These are phyloP conservation scores for Amphilophus citrinellus DNA, from an alignment of 2,113 vertebrate genomes.

Conservation along the genomic window DNA sequence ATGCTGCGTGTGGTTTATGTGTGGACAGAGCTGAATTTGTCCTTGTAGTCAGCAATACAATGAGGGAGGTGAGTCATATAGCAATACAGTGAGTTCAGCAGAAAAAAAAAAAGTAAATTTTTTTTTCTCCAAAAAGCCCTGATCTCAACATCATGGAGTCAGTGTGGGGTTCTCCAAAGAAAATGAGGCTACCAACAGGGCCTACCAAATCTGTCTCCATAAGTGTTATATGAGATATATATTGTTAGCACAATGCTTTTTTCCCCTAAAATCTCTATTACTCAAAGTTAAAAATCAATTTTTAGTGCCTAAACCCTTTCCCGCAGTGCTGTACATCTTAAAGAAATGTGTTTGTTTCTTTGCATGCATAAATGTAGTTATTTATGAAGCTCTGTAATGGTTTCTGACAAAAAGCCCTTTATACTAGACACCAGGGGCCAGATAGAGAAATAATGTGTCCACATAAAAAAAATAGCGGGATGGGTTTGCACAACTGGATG, in stretches of 20 bases:
- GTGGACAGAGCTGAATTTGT: not conserved
- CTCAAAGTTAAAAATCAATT: not conserved
- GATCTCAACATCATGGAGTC: not conserved
- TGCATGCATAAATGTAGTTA: not conserved
- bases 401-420: conserved; percentile 26
- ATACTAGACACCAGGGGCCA: not conserved
- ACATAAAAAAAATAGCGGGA: not conserved
- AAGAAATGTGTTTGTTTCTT: not conserved
- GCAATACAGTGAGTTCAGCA: not conserved
- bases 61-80: not conserved
- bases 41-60: not conserved
- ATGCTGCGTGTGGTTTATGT: not conserved
- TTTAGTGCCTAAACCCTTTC: not conserved
- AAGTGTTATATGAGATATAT: not conserved
- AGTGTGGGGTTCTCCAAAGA: not conserved
- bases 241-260: not conserved
- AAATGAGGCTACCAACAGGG: not conserved
- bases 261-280: not conserved
- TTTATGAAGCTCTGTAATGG: not conserved
- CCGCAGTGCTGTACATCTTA: not conserved
- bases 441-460: not conserved
- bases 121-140: not conserved
- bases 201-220: not conserved
- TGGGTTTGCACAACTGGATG: not conserved
- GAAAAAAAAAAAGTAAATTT: not conserved